These are phyloP conservation scores for Mystacides longicornis DNA, from an alignment of 2,888 invertebrate species.

Conservation along the genomic window DNA sequence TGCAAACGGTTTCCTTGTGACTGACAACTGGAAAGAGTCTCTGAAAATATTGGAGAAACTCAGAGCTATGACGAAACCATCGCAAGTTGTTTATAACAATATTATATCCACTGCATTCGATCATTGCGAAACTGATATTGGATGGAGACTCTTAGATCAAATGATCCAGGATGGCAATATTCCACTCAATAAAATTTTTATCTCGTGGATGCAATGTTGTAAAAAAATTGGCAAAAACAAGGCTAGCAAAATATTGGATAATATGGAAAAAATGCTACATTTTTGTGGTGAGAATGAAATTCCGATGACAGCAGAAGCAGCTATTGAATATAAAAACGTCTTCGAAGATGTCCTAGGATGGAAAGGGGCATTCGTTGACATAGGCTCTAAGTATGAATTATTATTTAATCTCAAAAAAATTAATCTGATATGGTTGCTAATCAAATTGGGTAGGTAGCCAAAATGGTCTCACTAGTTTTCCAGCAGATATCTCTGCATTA, in stretches of 20 bases:
- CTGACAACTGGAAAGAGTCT: constrained; percentile 57
- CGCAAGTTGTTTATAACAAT: constrained; percentile 43
- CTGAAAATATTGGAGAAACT: constrained; percentile 54
- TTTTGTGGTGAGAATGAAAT: constrained; percentile 37
- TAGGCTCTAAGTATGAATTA: constrained; percentile 25
- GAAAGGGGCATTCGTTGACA: constrained; percentile 34
- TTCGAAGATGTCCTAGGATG: constrained; percentile 31
- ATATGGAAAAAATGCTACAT: constrained; percentile 51
- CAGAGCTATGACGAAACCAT: constrained; percentile 42
- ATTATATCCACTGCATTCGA: constrained; percentile 53
- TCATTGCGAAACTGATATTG: constrained; percentile 49
- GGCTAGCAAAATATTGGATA: constrained; percentile 31
- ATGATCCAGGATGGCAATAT: constrained; percentile 41
- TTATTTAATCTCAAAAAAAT: too few species aligned
- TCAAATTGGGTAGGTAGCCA: too few species aligned
- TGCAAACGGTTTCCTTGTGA: constrained; percentile 55
- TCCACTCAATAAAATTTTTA: constrained; percentile 43
- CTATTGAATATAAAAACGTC: constrained; percentile 23
- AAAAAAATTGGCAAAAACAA: constrained; percentile 37
- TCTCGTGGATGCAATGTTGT: constrained; percentile 47
- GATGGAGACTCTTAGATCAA: constrained; percentile 53
- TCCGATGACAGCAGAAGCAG: not conserved
- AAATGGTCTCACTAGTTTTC: too few species aligned
- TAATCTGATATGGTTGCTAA: too few species aligned
- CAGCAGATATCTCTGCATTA: too few species aligned